These are phyloP conservation scores for Jacana jacana DNA, from an alignment of 2,113 vertebrate genomes.

Conservation along the genomic window DNA sequence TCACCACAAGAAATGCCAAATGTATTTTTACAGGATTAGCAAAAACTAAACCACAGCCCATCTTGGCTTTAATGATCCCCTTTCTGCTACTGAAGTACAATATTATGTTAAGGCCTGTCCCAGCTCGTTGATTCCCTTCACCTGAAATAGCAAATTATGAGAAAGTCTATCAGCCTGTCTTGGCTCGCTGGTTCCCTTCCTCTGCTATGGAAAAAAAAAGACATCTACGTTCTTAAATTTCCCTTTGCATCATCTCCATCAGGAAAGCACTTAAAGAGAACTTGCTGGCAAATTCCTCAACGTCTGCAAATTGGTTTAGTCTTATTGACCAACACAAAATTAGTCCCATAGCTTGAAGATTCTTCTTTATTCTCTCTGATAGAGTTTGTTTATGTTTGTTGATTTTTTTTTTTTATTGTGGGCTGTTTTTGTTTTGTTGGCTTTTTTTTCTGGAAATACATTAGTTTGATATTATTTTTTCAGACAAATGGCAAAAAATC, in stretches of 20 bases:
- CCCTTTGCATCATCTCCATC: neutral
- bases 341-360: neutral
- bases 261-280: neutral
- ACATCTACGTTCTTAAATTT: neutral
- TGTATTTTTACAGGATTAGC: neutral
- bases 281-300: neutral
- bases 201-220: neutral
- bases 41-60: neutral
- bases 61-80: slow-evolving; percentile 38
- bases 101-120: neutral
- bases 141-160: slow-evolving; percentile 33
- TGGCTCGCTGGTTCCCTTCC: neutral
- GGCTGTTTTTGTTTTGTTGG: too few species aligned
- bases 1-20: slow-evolving; percentile 40
- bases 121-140: slow-evolving; percentile 25
- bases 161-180: neutral
- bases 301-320: neutral
- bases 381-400: too few species aligned
- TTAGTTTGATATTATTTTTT: neutral
- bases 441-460: neutral
- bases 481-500: neutral
- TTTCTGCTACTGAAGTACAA: neutral
- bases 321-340: neutral
- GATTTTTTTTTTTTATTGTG: too few species aligned
- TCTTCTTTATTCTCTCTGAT: neutral